Base-by-base conservation (phyloP, 2,888 invertebrate species). In the Iphiclides podalirius region DNA sequence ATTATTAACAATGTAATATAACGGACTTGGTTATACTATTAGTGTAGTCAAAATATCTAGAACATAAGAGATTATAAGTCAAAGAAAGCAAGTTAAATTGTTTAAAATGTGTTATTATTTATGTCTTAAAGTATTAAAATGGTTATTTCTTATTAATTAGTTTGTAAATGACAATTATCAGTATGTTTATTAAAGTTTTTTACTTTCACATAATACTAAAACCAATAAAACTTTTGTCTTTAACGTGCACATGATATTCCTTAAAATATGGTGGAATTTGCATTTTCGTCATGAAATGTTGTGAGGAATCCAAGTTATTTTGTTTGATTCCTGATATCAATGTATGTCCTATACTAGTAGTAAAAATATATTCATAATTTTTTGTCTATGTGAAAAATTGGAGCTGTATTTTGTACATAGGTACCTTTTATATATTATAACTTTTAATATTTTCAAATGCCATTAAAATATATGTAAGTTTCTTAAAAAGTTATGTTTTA, bases 71-170 rank as follows among this genome's bases (percentile, higher is more conserved):
- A 85, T 86, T 82, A 85, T 87, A 87, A 88, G 87, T 87, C 87
- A 88, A 86, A 85, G 82, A 85, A 75, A 87, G 79, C 86, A 83
- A 85, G 88, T 87, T 86, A 82, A 87, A 87, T 87, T 88, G 88
- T 88, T 87, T 88, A 86, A 85, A 84, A 86, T 85, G 87, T 88
- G 88, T 88, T 88, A 87, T 87, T 88, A 88, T 87, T 88, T 88
- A 88, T 88, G 86, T 88, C 86, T 79, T 87, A 88, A 87, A 88
- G 88, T 88, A 88, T 88, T 88, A 87, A 86, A 87, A 84, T 85
- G 86, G 87, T 88, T 88, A 88, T 87, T 87, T 87, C 87, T 87
- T 88, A 88, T 88, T 88, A 83, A 86, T 87, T 88, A 88, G 86
- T 87, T 88, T 78, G 83, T 87, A 87, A 87, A 85, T 79, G 78